Percentiles rank a stretch among this genome's conserved stretches.
These are phyloP conservation scores for Cataglyphis hispanica DNA, from an alignment of 1,140 invertebrate genomes.

Conservation along the genomic window DNA sequence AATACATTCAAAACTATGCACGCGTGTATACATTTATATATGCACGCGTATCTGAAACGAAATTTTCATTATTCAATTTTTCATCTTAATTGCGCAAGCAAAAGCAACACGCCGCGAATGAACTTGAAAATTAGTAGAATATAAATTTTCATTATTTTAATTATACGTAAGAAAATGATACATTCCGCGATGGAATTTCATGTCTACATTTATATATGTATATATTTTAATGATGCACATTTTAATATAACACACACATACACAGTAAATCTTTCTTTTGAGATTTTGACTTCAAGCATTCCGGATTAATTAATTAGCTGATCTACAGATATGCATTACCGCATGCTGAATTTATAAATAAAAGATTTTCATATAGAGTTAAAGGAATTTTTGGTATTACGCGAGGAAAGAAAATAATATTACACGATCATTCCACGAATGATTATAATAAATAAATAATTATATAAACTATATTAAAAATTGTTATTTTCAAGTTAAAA, in stretches of 20 bases:
- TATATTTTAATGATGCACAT: too few relatives aligned
- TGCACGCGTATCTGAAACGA: not conserved
- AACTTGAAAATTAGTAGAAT: not conserved
- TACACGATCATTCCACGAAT: not conserved
- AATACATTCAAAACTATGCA: constrained; percentile 29
- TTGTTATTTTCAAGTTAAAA: not conserved
- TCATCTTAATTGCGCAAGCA: constrained; percentile 4
- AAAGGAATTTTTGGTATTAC: not conserved
- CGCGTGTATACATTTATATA: not conserved
- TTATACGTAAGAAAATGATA: not conserved
- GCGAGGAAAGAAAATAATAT: not conserved
- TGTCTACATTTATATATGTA: too few relatives aligned
- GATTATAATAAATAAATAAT: not conserved
- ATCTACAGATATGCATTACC: too few relatives aligned
- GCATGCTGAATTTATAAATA: too few relatives aligned
- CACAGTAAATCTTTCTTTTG: too few relatives aligned
- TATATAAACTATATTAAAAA: not conserved
- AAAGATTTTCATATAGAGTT: too few relatives aligned
- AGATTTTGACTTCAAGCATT: too few relatives aligned
- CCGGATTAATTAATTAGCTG: too few relatives aligned
- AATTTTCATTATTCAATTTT: constrained; percentile 27
- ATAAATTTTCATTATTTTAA: not conserved
- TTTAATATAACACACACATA: too few relatives aligned
- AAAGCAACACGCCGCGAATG: not conserved
- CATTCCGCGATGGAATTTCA: not conserved